These are phyloP conservation scores for Daubentonia madagascariensis DNA, from an alignment of 2,113 vertebrate species.

Conservation along the genomic window DNA sequence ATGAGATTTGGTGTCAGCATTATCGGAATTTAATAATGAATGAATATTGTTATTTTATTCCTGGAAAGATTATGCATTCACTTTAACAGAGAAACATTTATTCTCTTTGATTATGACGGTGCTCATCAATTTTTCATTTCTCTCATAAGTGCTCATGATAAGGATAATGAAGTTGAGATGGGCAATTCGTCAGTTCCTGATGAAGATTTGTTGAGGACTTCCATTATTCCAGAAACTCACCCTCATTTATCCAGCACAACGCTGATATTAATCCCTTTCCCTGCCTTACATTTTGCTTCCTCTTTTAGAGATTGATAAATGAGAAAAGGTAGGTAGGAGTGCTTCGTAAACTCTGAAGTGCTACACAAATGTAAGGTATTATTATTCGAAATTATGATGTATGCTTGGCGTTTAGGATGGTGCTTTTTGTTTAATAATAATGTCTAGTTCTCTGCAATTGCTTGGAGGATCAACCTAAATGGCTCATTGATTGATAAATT, in stretches of 20 bases:
- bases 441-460: conserved; percentile 47
- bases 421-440: conserved; percentile 57
- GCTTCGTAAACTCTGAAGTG: conserved; percentile 49
- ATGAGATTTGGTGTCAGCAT: conserved; percentile 40
- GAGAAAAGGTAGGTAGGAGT: conserved; percentile 28
- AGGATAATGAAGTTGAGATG: conserved; percentile 67
- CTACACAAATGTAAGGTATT: conserved; percentile 38
- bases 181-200: conserved; percentile 68
- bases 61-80: conserved; percentile 64
- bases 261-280: conserved; percentile 36
- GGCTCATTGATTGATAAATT: conserved; percentile 66
- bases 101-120: conserved; percentile 73
- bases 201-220: conserved; percentile 54
- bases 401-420: neutral
- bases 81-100: conserved; percentile 75
- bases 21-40: conserved; percentile 72
- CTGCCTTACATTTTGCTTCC: conserved; percentile 38
- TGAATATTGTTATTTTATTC: conserved; percentile 78
- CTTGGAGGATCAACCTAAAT: conserved; percentile 57
- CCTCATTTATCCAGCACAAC: conserved; percentile 39
- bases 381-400: conserved; percentile 59
- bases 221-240: conserved; percentile 39
- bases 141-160: conserved; percentile 67
- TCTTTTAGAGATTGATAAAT: conserved; percentile 61
- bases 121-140: conserved; percentile 74